A percentile compares a stretch with the other conserved stretches of the same genome.
Conservation (phyloP, 2,113 vertebrate genomes). For the Brachyistius frenatus region DNA sequence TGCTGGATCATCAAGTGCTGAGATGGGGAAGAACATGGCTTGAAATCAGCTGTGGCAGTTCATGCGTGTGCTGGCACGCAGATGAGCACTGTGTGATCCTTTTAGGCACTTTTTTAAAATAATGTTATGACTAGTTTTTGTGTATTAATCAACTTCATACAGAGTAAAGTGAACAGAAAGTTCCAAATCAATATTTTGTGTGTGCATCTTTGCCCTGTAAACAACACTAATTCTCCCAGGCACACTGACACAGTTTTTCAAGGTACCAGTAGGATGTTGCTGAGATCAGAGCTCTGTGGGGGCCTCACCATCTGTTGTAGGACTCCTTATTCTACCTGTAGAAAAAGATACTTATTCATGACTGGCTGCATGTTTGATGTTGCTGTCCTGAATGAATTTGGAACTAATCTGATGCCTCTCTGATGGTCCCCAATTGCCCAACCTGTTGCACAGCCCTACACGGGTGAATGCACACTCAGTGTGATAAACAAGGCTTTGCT, state of each 20-base stretch:
- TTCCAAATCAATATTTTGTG: background rate
- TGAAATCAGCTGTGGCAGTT: constrained; percentile 32
- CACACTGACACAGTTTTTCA: background rate
- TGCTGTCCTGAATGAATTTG: background rate
- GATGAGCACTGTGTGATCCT: background rate
- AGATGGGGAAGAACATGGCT: constrained; percentile 66
- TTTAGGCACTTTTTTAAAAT: background rate
- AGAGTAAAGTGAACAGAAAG: background rate
- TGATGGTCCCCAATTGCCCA: background rate
- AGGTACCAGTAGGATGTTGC: background rate
- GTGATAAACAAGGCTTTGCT: constrained; percentile 29
- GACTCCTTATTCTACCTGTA: background rate
- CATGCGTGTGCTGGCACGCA: background rate
- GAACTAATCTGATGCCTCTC: background rate
- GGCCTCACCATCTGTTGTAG: background rate
- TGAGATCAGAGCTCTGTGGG: too few relatives aligned
- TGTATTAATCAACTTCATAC: background rate
- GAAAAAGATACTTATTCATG: background rate
- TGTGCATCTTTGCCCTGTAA: background rate
- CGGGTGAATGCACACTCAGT: background rate
- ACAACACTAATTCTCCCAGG: background rate
- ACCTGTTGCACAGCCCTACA: background rate
- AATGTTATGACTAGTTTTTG: background rate
- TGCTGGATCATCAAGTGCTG: constrained; percentile 63
- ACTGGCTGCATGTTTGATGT: background rate